A percentile compares a stretch with the other conserved stretches of the same genome.
These are phyloP conservation scores for Keiferia lycopersicella DNA, from an alignment of 2,888 invertebrate species.

Conservation along the genomic window DNA sequence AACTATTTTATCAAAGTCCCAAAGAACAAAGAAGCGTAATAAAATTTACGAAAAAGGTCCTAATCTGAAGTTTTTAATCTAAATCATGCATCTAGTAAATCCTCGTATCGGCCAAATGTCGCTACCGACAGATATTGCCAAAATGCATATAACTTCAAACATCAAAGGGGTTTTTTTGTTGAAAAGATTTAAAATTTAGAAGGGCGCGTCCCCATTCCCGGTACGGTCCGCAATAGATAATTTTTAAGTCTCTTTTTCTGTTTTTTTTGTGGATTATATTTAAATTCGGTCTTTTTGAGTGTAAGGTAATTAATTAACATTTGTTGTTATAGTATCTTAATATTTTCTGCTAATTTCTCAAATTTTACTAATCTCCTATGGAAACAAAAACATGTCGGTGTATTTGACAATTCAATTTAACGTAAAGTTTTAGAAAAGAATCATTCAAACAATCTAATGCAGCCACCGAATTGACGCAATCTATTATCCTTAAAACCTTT, in stretches of 20 bases:
- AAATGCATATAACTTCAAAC: slow-evolving; percentile 64
- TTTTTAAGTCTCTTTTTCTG: background rate
- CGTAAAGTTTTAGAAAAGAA: too few species aligned
- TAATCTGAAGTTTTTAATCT: slow-evolving; percentile 66
- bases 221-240: slow-evolving; percentile 16
- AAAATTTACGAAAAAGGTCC: slow-evolving; percentile 31
- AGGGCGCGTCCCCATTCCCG: slow-evolving; percentile 72
- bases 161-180: slow-evolving; percentile 78
- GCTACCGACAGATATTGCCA: slow-evolving; percentile 75
- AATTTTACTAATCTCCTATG: too few species aligned
- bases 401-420: too few species aligned
- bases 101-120: slow-evolving; percentile 76
- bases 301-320: too few species aligned
- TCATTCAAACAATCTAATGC: background rate
- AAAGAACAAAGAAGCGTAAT: slow-evolving; percentile 30
- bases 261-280: background rate
- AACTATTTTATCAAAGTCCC: slow-evolving; percentile 4
- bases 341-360: too few species aligned
- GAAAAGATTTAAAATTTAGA: slow-evolving; percentile 74
- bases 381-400: too few species aligned
- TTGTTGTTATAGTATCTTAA: too few species aligned
- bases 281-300: too few species aligned
- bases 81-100: slow-evolving; percentile 74
- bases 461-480: background rate
- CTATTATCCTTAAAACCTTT: background rate